Conservation (phyloP, 2,797 vertebrate genomes). For the Hydrocynus forskahlii region DNA sequence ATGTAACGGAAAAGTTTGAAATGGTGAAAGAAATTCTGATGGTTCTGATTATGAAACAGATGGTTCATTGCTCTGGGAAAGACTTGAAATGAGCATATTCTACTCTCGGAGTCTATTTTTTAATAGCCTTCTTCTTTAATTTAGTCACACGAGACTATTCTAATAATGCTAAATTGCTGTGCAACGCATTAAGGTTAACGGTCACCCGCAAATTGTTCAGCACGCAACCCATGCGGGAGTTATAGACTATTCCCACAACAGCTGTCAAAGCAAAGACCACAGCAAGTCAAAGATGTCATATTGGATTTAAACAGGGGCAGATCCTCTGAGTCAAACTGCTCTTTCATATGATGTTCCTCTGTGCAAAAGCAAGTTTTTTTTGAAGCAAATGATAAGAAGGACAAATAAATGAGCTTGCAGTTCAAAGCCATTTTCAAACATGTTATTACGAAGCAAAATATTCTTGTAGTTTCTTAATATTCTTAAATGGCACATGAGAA, state of each 20-base stretch:
- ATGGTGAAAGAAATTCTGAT: neutral
- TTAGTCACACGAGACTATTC: constrained; percentile 70
- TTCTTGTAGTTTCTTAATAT: constrained; percentile 38
- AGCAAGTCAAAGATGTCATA: constrained; percentile 40
- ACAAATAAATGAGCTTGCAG: constrained; percentile 11
- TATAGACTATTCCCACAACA: constrained; percentile 64
- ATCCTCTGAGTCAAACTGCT: constrained; percentile 7
- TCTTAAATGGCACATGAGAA: constrained; percentile 23
- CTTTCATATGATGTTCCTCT: neutral
- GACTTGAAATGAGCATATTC: constrained; percentile 22
- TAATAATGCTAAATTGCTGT: constrained; percentile 73
- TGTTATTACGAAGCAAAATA: constrained; percentile 30
- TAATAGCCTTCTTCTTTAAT: constrained; percentile 76
- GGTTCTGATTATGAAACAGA: constrained; percentile 54
- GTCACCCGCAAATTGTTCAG: constrained; percentile 64
- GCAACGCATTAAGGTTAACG: constrained; percentile 74
- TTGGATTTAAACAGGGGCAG: constrained; percentile 52
- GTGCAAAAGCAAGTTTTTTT: constrained; percentile 13
- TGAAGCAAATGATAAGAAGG: constrained; percentile 28
- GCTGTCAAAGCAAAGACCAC: constrained; percentile 26
- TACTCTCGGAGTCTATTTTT: constrained; percentile 57
- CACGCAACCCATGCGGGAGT: constrained; percentile 68
- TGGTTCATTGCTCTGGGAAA: constrained; percentile 55
- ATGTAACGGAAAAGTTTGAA: neutral
- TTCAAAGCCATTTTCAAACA: constrained; percentile 26